Percentiles rank a stretch among this genome's conserved stretches.
Conservation (phyloP, 2,797 vertebrate species). For the Microhierax caerulescens region DNA sequence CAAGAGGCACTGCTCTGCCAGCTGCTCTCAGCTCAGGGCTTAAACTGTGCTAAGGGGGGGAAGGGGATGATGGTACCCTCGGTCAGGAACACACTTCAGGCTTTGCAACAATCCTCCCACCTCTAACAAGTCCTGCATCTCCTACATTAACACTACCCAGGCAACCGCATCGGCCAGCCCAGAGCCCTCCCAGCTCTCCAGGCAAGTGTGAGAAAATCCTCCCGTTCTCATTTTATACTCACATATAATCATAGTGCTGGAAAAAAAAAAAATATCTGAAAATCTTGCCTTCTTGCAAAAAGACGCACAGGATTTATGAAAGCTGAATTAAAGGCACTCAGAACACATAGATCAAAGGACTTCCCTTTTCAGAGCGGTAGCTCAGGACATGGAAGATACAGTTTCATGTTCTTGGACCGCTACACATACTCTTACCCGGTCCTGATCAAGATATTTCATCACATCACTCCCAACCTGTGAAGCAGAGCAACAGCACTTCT, state of each 20-base stretch:
- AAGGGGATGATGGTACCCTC: background rate
- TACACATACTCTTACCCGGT: background rate
- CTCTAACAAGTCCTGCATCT: background rate
- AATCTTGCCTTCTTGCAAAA: background rate
- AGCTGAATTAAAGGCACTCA: background rate
- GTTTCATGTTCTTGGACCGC: background rate
- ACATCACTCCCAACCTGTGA: background rate
- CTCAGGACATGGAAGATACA: accelerated
- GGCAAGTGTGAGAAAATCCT: background rate
- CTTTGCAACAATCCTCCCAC: background rate
- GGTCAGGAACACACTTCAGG: background rate
- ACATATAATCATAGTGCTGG: background rate
- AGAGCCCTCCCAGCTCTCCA: background rate
- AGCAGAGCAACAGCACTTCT: background rate
- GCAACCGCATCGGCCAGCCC: accelerated
- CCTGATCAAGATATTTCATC: background rate
- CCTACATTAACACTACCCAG: background rate
- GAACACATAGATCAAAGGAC: background rate
- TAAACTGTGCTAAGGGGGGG: background rate
- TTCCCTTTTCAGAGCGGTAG: background rate
- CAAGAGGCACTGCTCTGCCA: background rate
- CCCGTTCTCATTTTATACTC: background rate
- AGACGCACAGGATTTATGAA: background rate
- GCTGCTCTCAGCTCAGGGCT: background rate
- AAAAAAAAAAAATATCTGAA: background rate